These are phyloP conservation scores for Oceanodroma tethys DNA, from an alignment of 2,113 vertebrate genomes.

Conservation along the genomic window DNA sequence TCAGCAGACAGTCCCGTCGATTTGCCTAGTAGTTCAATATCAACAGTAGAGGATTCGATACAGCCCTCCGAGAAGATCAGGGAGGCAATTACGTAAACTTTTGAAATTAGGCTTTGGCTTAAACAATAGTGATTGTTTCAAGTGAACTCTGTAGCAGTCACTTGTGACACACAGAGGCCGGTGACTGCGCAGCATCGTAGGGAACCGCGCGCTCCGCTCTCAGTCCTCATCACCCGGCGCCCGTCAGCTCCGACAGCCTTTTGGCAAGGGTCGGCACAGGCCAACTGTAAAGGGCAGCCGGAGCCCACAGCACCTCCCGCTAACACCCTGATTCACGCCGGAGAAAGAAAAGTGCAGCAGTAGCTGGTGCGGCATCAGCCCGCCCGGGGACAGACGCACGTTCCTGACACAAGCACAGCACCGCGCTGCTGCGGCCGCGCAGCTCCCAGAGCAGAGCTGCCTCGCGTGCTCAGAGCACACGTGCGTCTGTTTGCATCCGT, in stretches of 20 bases:
- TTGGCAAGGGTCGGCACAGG: neutral
- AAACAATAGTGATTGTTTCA: neutral
- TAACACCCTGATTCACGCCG: neutral
- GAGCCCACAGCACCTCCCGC: neutral
- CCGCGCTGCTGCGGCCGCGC: neutral
- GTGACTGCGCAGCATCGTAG: neutral
- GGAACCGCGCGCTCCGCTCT: rapidly evolving
- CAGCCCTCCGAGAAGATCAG: neutral
- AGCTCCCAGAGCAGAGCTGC: neutral
- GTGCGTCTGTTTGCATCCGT: rapidly evolving
- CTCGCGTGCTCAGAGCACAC: neutral
- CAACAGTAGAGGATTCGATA: neutral
- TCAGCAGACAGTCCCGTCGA: neutral
- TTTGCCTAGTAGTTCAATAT: neutral
- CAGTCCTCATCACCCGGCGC: neutral
- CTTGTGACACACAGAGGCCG: rapidly evolving
- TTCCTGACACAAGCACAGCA: neutral
- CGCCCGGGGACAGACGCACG: neutral
- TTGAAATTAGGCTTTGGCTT: neutral
- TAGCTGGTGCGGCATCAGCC: neutral
- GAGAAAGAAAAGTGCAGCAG: neutral
- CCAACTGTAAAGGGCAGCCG: neutral
- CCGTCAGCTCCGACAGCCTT: neutral
- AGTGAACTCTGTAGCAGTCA: neutral
- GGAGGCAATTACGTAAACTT: neutral